These are phyloP conservation scores for Drosophila baimaii DNA, from an alignment of 1,140 invertebrate genomes.

Conservation along the genomic window DNA sequence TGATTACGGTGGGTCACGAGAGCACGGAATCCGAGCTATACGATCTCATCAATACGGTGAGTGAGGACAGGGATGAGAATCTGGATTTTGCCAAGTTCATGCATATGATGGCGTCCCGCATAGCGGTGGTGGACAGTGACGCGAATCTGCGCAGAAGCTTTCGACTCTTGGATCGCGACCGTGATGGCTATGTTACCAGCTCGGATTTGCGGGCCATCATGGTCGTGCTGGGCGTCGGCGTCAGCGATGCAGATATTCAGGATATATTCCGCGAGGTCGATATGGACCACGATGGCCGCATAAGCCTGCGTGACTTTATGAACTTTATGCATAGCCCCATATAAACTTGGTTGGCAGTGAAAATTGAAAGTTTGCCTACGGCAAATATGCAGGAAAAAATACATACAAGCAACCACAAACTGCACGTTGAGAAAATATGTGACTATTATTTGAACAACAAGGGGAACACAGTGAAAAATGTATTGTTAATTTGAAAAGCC, in stretches of 20 bases:
- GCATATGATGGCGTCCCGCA: conserved; percentile 16
- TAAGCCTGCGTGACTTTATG: conserved; percentile 41
- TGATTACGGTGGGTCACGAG: conserved; percentile 28
- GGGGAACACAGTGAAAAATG: background rate
- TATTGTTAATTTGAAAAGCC: no score
- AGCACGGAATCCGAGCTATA: conserved; percentile 60
- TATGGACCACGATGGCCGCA: conserved; percentile 1
- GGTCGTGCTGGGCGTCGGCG: conserved; percentile 23
- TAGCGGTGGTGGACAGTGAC: conserved; percentile 22
- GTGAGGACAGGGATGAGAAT: background rate
- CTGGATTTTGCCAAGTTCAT: conserved; percentile 19
- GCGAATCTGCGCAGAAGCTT: conserved; percentile 35
- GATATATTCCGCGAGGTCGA: conserved; percentile 33
- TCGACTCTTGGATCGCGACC: conserved; percentile 33
- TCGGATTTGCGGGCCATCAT: conserved; percentile 44
- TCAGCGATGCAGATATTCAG: conserved; percentile 30
- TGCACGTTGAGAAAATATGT: background rate
- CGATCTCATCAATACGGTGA: conserved; percentile 29
- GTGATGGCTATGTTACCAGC: conserved; percentile 19
- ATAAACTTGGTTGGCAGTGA: conserved; percentile 36
- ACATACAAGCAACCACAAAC: background rate
- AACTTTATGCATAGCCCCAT: conserved; percentile 31
- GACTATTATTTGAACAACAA: background rate
- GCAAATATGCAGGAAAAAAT: conserved; percentile 40
- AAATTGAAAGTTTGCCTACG: conserved; percentile 55